Percentiles rank a stretch among this genome's conserved stretches.
Conservation (phyloP, 2,113 vertebrate species). For the Ciconia stormi region DNA sequence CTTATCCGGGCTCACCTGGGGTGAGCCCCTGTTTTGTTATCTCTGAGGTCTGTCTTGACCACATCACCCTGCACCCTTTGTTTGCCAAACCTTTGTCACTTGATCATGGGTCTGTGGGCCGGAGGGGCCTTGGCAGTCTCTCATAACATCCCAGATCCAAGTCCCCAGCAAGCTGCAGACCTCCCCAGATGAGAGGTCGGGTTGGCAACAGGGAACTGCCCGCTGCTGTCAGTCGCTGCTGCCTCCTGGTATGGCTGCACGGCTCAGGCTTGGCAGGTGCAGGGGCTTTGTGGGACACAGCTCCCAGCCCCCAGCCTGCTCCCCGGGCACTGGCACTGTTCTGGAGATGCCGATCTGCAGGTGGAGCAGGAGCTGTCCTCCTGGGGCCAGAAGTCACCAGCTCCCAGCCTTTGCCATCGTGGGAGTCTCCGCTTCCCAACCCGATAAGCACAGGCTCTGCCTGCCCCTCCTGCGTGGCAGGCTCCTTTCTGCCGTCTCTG, state of each 20-base stretch:
- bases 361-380: background rate
- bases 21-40: no score
- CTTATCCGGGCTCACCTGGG: no score
- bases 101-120: background rate
- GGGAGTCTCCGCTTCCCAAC: background rate
- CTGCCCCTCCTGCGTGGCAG: background rate
- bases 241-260: background rate
- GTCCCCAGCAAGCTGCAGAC: background rate
- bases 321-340: background rate
- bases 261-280: background rate
- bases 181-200: background rate
- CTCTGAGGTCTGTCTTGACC: background rate
- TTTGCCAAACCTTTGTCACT: background rate
- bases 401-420: accelerated
- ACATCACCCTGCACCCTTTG: background rate
- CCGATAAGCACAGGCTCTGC: accelerated
- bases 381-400: background rate
- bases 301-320: background rate
- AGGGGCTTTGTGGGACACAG: accelerated
- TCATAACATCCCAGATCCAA: background rate
- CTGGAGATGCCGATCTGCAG: background rate
- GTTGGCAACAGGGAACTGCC: background rate
- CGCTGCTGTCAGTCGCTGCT: background rate
- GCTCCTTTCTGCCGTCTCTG: background rate
- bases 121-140: background rate